Conservation (phyloP, 1,140 invertebrate species). For the Eupeodes corollae region DNA sequence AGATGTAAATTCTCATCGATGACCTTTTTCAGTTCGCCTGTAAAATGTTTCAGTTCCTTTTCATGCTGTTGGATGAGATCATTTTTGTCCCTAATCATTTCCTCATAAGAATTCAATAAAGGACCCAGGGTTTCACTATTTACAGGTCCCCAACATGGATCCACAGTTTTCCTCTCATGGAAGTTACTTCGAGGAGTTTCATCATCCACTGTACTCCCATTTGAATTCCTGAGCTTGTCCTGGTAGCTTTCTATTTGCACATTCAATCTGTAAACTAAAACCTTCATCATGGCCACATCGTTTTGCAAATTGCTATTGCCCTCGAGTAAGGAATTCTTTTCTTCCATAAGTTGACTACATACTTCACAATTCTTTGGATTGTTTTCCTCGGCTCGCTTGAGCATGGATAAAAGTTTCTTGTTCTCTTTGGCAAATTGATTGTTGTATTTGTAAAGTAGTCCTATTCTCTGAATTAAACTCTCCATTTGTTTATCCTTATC, state of each 20-base stretch:
- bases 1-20: slow-evolving; percentile 51
- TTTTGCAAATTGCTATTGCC: slow-evolving; percentile 44
- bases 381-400: slow-evolving; percentile 14
- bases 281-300: slow-evolving; percentile 54
- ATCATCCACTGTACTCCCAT: slow-evolving; percentile 8
- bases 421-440: slow-evolving; percentile 32
- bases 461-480: slow-evolving; percentile 24
- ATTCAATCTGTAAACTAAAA: slow-evolving; percentile 53
- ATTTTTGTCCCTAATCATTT: slow-evolving; percentile 52
- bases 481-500: slow-evolving; percentile 35
- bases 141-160: slow-evolving; percentile 40
- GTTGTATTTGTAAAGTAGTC: slow-evolving; percentile 29
- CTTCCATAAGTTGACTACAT: slow-evolving; percentile 26
- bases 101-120: slow-evolving; percentile 54
- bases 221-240: slow-evolving; percentile 41
- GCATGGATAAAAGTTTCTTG: slow-evolving; percentile 19
- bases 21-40: slow-evolving; percentile 47
- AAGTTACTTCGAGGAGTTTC: neutral
- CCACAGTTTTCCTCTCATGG: too few species aligned
- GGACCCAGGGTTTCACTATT: slow-evolving; percentile 46
- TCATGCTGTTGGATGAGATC: slow-evolving; percentile 50
- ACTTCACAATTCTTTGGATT: slow-evolving; percentile 27
- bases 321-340: slow-evolving; percentile 32
- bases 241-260: slow-evolving; percentile 55
- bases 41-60: slow-evolving; percentile 48